Conservation (phyloP, 2,113 vertebrate genomes). For the Arizona elegans region DNA sequence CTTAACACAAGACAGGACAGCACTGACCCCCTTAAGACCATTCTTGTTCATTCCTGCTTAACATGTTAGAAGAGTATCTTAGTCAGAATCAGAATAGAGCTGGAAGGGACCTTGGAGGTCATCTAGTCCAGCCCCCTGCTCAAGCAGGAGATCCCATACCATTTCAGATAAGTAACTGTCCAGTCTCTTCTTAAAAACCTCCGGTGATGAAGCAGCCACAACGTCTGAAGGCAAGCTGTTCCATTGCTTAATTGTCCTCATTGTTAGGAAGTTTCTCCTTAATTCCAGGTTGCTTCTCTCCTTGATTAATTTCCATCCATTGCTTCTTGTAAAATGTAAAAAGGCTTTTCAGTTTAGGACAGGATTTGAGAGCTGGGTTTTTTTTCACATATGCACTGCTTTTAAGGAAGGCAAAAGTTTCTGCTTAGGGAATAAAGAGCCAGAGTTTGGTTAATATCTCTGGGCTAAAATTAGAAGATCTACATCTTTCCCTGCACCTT, state of each 20-base stretch:
- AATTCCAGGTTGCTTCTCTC: neutral
- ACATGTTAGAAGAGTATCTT: neutral
- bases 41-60: neutral
- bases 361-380: neutral
- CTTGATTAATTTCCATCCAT: neutral
- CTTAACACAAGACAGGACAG: neutral
- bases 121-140: neutral
- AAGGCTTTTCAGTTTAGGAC: neutral
- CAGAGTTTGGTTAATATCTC: neutral
- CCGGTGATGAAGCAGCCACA: neutral
- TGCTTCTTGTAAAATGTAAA: neutral
- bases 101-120: neutral
- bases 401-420: neutral
- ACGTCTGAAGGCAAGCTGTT: neutral
- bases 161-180: neutral
- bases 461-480: neutral
- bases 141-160: neutral
- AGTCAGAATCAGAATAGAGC: neutral
- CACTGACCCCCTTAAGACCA: neutral
- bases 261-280: neutral
- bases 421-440: neutral
- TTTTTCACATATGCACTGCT: neutral
- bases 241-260: neutral
- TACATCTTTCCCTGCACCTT: neutral
- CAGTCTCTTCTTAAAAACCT: neutral